A percentile compares a stretch with the other conserved stretches of the same genome.
phyloP scores from a whole-genome alignment of 1,140 invertebrate genomes.

The Drosophila pallidifrons region DNA sequence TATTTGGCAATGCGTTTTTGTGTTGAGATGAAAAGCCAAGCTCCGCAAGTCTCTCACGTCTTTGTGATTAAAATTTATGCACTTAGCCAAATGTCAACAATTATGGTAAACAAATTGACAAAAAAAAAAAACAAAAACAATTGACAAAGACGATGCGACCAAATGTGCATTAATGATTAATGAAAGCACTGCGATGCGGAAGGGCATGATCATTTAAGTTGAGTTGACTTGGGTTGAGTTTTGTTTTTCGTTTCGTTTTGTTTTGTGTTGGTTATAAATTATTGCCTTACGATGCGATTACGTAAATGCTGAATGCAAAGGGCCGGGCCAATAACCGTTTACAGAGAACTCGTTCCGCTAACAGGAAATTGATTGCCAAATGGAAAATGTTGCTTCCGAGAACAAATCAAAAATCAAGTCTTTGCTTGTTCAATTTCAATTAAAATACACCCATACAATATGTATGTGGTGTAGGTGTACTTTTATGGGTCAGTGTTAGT shows the following conservation, averaged over 20 bases:
- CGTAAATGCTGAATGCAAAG: slow-evolving; percentile 27
- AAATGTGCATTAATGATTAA: slow-evolving; percentile 40
- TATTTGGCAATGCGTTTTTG: slow-evolving; percentile 71
- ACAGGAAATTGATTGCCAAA: slow-evolving; percentile 27
- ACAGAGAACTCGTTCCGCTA: slow-evolving; percentile 30
- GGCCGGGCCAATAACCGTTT: slow-evolving; percentile 34
- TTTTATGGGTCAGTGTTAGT: slow-evolving; percentile 72
- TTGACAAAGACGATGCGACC: slow-evolving; percentile 6
- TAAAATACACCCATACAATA: slow-evolving; percentile 34
- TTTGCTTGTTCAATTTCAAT: slow-evolving; percentile 65
- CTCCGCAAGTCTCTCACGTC: neutral
- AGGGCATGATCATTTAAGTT: slow-evolving; percentile 21
- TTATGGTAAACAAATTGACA: slow-evolving; percentile 26
- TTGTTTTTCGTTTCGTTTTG: slow-evolving; percentile 7
- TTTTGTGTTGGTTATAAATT: slow-evolving; percentile 32
- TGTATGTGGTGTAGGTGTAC: slow-evolving; percentile 22
- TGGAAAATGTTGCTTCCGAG: slow-evolving; percentile 20
- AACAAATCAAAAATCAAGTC: slow-evolving; percentile 15
- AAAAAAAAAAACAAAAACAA: neutral
- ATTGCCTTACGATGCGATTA: slow-evolving; percentile 28
- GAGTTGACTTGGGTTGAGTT: neutral
- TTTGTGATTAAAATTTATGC: slow-evolving; percentile 34
- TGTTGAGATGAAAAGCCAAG: slow-evolving; percentile 1
- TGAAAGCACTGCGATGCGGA: slow-evolving; percentile 37
- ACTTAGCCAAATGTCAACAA: slow-evolving; percentile 52